Percentiles rank a stretch among this genome's conserved stretches.
phyloP scores from a whole-genome alignment of 2,888 invertebrate species.

The Dilophus febrilis region DNA sequence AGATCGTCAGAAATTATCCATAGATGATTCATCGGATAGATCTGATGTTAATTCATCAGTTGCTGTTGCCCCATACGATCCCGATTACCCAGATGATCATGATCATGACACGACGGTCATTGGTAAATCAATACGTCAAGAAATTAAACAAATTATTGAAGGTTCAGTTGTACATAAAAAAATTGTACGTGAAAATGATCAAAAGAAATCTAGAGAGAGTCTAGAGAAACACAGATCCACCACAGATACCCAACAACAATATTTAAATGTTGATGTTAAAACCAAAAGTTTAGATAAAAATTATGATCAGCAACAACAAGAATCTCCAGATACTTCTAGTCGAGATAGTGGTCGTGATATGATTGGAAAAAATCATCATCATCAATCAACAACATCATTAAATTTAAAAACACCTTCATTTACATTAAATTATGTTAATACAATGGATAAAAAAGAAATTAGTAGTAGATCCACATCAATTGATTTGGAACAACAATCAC shows the following conservation, averaged over 20 bases:
- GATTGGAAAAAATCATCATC: too few species aligned
- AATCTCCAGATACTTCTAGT: too few species aligned
- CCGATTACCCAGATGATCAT: constrained; percentile 31
- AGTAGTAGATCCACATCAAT: too few species aligned
- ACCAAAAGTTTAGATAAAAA: constrained; percentile 52
- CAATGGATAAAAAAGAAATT: constrained; percentile 17
- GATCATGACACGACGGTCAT: constrained; percentile 40
- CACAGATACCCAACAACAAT: constrained; percentile 24
- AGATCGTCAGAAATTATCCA: constrained; percentile 42
- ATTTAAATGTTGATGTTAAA: constrained; percentile 44
- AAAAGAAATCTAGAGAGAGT: too few species aligned
- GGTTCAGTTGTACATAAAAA: constrained; percentile 46
- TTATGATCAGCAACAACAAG: constrained; percentile 19
- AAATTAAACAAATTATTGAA: constrained; percentile 44
- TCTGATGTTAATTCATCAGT: constrained; percentile 40
- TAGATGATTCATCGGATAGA: constrained; percentile 43
- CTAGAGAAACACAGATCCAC: constrained; percentile 41
- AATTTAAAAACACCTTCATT: background rate
- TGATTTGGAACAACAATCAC: too few species aligned
- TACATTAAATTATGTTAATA: constrained; percentile 6
- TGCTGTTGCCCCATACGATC: constrained; percentile 43
- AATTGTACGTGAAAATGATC: constrained; percentile 40
- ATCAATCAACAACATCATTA: too few species aligned
- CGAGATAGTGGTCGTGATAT: too few species aligned
- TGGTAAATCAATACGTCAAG: constrained; percentile 40